These are phyloP conservation scores for Acronicta alni DNA, from an alignment of 2,888 invertebrate species.

Conservation along the genomic window DNA sequence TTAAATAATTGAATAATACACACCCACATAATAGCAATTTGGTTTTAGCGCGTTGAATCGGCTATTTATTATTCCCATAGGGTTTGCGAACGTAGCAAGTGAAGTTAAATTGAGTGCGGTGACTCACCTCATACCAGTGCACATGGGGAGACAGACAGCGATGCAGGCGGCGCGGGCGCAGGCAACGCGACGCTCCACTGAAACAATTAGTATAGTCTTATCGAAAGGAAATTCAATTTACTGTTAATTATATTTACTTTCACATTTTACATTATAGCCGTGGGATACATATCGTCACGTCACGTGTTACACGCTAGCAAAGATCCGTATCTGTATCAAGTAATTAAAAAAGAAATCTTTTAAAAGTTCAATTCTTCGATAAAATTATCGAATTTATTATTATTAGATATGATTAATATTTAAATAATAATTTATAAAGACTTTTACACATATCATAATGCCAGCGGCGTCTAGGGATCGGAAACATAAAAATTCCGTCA, in stretches of 20 bases:
- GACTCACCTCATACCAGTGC: constrained; percentile 87
- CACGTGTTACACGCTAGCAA: constrained; percentile 39
- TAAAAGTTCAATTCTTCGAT: constrained; percentile 37
- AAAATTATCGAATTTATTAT: no score
- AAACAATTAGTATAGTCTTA: constrained; percentile 64
- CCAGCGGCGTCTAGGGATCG: constrained; percentile 76
- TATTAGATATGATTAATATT: constrained; percentile 53
- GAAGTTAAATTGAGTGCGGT: constrained; percentile 64
- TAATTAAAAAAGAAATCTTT: constrained; percentile 17
- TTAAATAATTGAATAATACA: background rate
- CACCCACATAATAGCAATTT: background rate
- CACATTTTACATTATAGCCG: constrained; percentile 22
- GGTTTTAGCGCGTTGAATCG: background rate
- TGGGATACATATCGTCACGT: constrained; percentile 20
- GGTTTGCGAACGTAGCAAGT: constrained; percentile 9
- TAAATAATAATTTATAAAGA: constrained; percentile 40
- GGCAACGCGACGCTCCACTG: constrained; percentile 74
- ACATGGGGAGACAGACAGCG: constrained; percentile 74
- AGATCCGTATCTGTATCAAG: constrained; percentile 24
- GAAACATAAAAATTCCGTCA: constrained; percentile 88
- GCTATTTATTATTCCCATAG: background rate
- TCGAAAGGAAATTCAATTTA: constrained; percentile 41
- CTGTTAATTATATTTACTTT: constrained; percentile 47
- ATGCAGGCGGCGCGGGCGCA: constrained; percentile 71
- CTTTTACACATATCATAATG: constrained; percentile 68